Conservation (phyloP, 2,888 invertebrate genomes). For the Drosophila atroscutellata region DNA sequence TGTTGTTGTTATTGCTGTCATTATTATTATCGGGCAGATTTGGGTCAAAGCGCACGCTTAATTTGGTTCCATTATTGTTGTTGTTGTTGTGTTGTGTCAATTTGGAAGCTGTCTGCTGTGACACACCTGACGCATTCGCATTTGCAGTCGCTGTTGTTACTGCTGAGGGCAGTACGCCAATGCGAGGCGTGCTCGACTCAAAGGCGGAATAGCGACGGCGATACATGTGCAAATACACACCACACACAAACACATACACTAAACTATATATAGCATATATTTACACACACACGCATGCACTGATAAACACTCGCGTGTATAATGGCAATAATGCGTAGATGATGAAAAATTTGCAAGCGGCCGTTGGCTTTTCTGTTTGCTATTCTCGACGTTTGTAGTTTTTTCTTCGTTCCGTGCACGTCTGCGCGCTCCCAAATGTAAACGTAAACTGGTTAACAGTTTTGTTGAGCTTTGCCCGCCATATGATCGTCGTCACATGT, state of each 20-base stretch:
- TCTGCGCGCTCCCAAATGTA: conserved; percentile 72
- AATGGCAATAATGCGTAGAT: conserved; percentile 48
- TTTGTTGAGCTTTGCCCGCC: conserved; percentile 55
- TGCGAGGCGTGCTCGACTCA: conserved; percentile 80
- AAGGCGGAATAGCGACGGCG: conserved; percentile 84
- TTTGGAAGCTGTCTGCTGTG: conserved; percentile 53
- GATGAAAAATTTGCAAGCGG: conserved; percentile 47
- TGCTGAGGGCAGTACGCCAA: conserved; percentile 76
- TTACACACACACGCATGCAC: conserved; percentile 37
- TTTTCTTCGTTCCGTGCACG: conserved; percentile 58
- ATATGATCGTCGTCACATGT: conserved; percentile 64
- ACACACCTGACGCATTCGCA: conserved; percentile 27
- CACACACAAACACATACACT: conserved; percentile 29
- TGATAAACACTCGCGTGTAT: conserved; percentile 46
- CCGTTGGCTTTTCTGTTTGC: conserved; percentile 28
- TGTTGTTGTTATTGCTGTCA: conserved; percentile 39
- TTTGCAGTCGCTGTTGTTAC: conserved; percentile 14
- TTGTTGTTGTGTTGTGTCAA: conserved; percentile 30
- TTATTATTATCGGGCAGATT: conserved; percentile 68
- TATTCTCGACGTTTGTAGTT: conserved; percentile 28
- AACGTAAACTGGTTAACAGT: conserved; percentile 77
- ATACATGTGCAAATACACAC: conserved; percentile 71
- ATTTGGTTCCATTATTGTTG: conserved; percentile 50
- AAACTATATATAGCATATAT: conserved; percentile 20
- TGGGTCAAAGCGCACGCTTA: conserved; percentile 74